Percentiles rank a stretch among this genome's conserved stretches.
phyloP scores from a whole-genome alignment of 2,797 vertebrate genomes.

The Alectoris magna region DNA sequence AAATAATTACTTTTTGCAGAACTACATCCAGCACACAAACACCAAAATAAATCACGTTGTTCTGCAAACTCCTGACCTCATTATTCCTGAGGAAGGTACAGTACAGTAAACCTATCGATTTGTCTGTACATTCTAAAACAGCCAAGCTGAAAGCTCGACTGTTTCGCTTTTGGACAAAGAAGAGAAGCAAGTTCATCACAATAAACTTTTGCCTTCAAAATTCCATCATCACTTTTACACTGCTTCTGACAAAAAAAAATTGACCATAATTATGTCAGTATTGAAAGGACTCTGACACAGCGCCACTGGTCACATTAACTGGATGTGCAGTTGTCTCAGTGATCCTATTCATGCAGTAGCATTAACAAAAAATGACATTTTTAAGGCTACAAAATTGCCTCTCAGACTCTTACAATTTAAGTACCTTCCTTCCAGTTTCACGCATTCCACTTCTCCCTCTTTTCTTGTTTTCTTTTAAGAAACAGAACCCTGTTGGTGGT shows the following conservation, averaged over 20 bases:
- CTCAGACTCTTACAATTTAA: not conserved
- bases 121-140: constrained; percentile 12
- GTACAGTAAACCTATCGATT: not conserved
- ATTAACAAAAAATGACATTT: not conserved
- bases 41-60: not conserved
- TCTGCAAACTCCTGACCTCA: not conserved
- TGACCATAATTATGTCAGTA: not conserved
- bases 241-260: not conserved
- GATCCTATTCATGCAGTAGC: not conserved
- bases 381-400: constrained; percentile 15
- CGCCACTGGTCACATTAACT: not conserved
- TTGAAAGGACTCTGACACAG: not conserved
- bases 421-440: not conserved
- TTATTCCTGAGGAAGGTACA: not conserved
- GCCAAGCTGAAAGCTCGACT: not conserved
- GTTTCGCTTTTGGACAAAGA: not conserved
- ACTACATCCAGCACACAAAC: not conserved
- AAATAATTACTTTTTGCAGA: not conserved
- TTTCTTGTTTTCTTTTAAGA: not conserved
- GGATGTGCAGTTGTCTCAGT: not conserved
- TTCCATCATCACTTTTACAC: constrained; percentile 5
- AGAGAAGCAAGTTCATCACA: not conserved
- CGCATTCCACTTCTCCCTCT: not conserved
- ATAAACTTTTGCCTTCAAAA: constrained; percentile 2
- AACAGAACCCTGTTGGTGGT: not conserved